Evolutionary conservation across 2,888 invertebrate species (phyloP).

Genomic region (Dynastes maya): DNA sequence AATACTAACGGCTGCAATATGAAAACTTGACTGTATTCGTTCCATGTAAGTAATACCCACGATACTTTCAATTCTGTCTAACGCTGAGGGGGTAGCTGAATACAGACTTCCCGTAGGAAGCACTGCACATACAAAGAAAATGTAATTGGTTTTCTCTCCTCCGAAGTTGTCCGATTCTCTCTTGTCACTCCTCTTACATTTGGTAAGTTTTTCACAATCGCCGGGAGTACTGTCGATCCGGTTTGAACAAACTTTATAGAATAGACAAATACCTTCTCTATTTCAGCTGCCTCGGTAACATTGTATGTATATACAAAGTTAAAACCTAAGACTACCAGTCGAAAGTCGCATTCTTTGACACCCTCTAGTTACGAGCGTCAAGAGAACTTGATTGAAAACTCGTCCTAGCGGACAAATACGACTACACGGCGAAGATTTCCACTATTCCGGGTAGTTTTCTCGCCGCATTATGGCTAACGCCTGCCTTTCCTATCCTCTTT

Average conservation of each 20-base stretch:
- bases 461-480: constrained; percentile 65
- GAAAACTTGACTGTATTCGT: too few species aligned
- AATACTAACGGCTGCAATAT: too few species aligned
- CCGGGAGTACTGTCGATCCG: constrained; percentile 4
- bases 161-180: constrained; percentile 26
- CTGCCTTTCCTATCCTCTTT: constrained; percentile 54
- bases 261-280: constrained; percentile 24
- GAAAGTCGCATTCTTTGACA: constrained; percentile 56
- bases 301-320: constrained; percentile 40
- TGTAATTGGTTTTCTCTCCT: constrained; percentile 43
- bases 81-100: constrained; percentile 56
- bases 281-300: background rate
- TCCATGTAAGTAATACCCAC: too few species aligned
- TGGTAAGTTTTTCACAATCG: constrained; percentile 29
- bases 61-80: background rate
- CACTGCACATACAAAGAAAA: constrained; percentile 41
- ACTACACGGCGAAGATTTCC: constrained; percentile 68
- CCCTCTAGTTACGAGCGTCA: constrained; percentile 66
- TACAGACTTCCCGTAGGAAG: constrained; percentile 29
- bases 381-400: constrained; percentile 70
- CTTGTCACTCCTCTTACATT: background rate
- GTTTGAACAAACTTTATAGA: constrained; percentile 32
- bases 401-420: constrained; percentile 69
- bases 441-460: constrained; percentile 63
- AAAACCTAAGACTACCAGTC: constrained; percentile 42